These are phyloP conservation scores for Riparia riparia DNA, from an alignment of 2,113 vertebrate genomes.

Conservation along the genomic window DNA sequence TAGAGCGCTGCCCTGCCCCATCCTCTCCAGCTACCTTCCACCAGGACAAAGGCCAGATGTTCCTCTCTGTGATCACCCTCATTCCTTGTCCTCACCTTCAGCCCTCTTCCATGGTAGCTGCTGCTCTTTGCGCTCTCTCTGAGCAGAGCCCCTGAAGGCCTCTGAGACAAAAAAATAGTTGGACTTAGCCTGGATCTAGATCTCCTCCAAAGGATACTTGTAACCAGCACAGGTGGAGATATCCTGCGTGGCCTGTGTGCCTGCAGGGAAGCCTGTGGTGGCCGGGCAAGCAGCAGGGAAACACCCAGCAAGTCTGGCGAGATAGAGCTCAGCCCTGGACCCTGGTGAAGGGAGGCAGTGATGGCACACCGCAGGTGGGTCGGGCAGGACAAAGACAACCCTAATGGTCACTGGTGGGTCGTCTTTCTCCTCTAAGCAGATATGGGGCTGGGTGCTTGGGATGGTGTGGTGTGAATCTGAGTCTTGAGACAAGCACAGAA, in stretches of 20 bases:
- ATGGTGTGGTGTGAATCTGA: neutral
- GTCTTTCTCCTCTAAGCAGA: neutral
- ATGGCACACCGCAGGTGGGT: neutral
- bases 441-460: rapidly evolving
- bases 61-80: neutral
- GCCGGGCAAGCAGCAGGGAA: neutral
- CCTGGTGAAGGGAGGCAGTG: neutral
- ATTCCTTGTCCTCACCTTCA: neutral
- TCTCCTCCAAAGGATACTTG: neutral
- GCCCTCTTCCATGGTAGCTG: neutral
- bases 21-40: neutral
- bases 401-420: neutral
- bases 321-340: neutral
- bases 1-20: neutral
- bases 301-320: neutral
- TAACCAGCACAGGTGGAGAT: neutral
- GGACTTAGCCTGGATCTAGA: neutral
- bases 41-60: neutral
- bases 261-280: neutral
- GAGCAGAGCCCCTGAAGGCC: neutral
- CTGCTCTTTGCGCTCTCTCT: neutral
- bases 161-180: neutral
- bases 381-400: neutral
- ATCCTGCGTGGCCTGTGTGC: neutral
- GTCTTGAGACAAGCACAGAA: neutral